phyloP scores from a whole-genome alignment of 2,888 invertebrate species.

The Trissoscelio sp. region DNA sequence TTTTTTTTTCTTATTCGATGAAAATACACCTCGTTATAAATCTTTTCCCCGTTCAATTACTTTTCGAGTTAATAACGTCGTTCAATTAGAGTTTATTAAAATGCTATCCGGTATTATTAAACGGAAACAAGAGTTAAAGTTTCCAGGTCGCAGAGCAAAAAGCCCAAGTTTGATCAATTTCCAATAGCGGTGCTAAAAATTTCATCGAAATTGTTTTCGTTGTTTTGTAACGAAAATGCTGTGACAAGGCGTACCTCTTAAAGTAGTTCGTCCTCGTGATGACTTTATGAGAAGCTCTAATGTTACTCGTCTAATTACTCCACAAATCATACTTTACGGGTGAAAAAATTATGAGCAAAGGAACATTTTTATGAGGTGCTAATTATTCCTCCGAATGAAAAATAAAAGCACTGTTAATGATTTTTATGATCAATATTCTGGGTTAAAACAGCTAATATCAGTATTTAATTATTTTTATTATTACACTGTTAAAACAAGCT shows the following conservation, averaged over 20 bases:
- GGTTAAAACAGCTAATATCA: conserved; percentile 7
- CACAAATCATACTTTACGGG: conserved; percentile 43
- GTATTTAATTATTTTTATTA: background rate
- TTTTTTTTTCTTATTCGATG: background rate
- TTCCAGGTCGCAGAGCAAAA: conserved; percentile 18
- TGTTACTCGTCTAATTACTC: conserved; percentile 19
- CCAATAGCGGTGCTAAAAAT: conserved; percentile 23
- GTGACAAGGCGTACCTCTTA: background rate
- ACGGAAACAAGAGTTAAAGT: conserved; percentile 1
- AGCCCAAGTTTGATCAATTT: conserved; percentile 28
- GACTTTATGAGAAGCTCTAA: conserved; percentile 15
- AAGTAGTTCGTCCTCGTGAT: background rate
- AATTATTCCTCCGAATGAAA: conserved; percentile 44
- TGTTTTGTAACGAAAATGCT: background rate
- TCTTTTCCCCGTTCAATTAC: conserved; percentile 12
- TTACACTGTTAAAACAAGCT: no score
- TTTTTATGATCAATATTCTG: conserved; percentile 17
- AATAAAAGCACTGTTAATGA: conserved; percentile 30
- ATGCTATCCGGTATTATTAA: conserved; percentile 13
- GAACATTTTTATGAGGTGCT: conserved; percentile 22
- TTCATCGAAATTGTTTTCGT: conserved; percentile 11
- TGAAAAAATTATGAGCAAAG: conserved; percentile 20
- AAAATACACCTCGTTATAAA: conserved; percentile 31
- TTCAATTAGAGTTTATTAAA: conserved; percentile 48
- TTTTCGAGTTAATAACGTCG: conserved; percentile 24